phyloP scores from a whole-genome alignment of 1,140 invertebrate species.

The Yoshiicerus persimilis region DNA sequence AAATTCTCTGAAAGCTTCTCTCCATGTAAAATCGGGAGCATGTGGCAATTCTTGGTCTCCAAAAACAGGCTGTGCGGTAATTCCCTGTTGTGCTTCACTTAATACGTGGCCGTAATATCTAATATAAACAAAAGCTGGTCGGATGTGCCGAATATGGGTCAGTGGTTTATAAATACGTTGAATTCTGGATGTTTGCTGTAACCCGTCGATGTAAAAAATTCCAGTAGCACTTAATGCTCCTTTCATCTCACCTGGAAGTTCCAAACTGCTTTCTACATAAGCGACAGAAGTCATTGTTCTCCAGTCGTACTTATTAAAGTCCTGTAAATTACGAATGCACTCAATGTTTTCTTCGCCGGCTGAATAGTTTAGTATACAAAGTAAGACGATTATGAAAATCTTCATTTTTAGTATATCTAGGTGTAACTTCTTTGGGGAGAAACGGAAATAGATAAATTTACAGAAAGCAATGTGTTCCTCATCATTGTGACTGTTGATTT shows the following conservation, averaged over 20 bases:
- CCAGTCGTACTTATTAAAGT: not conserved
- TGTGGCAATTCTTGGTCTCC: not conserved
- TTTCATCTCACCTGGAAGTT: not conserved
- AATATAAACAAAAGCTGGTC: not conserved
- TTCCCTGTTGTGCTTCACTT: not conserved
- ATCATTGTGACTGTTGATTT: no score
- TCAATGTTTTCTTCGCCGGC: not conserved
- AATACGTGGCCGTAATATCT: not conserved
- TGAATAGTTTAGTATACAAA: not conserved
- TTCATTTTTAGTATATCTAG: no score
- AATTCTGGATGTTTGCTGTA: not conserved
- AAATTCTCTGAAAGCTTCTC: not conserved
- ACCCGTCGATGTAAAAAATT: not conserved
- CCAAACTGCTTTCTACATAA: not conserved
- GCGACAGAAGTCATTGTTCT: not conserved
- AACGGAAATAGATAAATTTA: no score
- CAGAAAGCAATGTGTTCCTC: no score
- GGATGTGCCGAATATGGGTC: not conserved
- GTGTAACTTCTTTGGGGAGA: no score
- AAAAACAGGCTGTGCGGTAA: not conserved
- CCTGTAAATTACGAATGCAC: not conserved
- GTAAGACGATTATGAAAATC: no score
- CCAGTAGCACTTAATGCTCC: not conserved
- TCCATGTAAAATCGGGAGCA: not conserved
- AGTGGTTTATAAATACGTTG: not conserved